Evolutionary conservation across 2,797 vertebrate species (phyloP).

Genomic region (Enoplosus armatus): DNA sequence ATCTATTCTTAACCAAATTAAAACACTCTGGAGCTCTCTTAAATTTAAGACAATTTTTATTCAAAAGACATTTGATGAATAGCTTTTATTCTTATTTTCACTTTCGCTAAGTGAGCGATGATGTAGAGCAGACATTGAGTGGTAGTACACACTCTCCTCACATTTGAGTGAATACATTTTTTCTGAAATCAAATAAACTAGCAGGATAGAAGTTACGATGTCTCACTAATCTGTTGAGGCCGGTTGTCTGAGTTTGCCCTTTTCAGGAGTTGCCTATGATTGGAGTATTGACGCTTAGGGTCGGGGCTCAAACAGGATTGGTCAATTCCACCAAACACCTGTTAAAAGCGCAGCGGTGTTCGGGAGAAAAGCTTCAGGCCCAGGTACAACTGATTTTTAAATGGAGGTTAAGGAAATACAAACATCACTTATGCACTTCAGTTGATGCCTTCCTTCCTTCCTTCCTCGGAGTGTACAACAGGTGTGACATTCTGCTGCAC

Average conservation of each 20-base stretch:
- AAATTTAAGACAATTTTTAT: too few species aligned
- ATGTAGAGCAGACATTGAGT: not conserved
- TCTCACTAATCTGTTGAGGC: not conserved
- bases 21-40: too few species aligned
- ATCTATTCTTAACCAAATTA: too few species aligned
- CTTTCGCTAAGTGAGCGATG: not conserved
- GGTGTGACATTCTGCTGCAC: constrained; percentile 33
- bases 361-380: not conserved
- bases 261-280: not conserved
- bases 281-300: not conserved
- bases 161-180: not conserved
- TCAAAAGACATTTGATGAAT: not conserved
- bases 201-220: not conserved
- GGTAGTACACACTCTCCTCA: not conserved
- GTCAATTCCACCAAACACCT: not conserved
- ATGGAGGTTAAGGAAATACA: constrained; percentile 28
- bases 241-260: not conserved
- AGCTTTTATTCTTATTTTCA: not conserved
- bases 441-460: constrained; percentile 30
- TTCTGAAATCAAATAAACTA: not conserved
- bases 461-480: constrained; percentile 20
- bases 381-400: not conserved
- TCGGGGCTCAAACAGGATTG: not conserved
- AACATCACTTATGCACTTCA: constrained; percentile 14
- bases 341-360: not conserved